Evolutionary conservation across 92 coral and sea anemone genomes (phyloP).

Genomic region (Muricea muricata): DNA sequence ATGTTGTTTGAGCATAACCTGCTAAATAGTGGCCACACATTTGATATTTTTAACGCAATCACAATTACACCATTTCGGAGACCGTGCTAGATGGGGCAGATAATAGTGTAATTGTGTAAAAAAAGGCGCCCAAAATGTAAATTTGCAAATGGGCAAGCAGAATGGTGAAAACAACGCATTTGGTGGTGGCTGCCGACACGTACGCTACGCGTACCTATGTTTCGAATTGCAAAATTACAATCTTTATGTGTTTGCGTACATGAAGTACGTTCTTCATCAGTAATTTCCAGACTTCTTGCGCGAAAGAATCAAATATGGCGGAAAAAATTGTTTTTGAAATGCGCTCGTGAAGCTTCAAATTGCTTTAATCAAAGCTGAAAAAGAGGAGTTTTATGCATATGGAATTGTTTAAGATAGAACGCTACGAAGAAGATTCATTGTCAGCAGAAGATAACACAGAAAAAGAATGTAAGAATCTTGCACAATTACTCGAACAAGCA

Average conservation of each 20-base stretch:
- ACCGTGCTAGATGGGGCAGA: too few relatives aligned
- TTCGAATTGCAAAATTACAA: too few relatives aligned
- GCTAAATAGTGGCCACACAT: too few relatives aligned
- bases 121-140: too few relatives aligned
- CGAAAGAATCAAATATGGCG: background rate
- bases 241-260: background rate
- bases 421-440: conserved; percentile 75
- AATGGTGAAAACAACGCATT: too few relatives aligned
- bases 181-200: too few relatives aligned
- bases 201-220: too few relatives aligned
- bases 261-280: background rate
- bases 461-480: conserved; percentile 11
- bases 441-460: conserved; percentile 4
- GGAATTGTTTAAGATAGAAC: conserved; percentile 84
- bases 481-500: conserved; percentile 18
- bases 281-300: background rate
- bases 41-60: too few relatives aligned
- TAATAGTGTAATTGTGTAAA: too few relatives aligned
- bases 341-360: background rate
- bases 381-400: conserved; percentile 13
- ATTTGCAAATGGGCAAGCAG: too few relatives aligned
- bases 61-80: too few relatives aligned
- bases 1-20: too few relatives aligned
- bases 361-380: background rate
- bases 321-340: background rate